Percentiles rank a stretch among this genome's conserved stretches.
Conservation (phyloP, 1,140 invertebrate species). For the Calosoma granatense region DNA sequence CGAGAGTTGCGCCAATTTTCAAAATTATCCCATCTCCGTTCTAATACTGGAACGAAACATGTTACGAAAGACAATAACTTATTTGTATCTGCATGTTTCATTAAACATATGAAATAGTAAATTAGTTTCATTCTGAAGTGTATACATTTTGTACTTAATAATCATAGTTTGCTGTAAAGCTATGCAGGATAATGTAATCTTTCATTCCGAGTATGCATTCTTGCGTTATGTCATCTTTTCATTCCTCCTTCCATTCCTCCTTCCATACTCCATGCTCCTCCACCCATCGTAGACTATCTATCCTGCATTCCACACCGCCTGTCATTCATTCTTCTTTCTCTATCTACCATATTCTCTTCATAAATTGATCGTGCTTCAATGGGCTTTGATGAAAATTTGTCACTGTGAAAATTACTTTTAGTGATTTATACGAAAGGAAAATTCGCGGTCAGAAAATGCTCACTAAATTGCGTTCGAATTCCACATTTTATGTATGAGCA, state of each 20-base stretch:
- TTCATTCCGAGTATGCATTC: too few species aligned
- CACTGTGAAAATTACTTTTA: slow-evolving; percentile 5
- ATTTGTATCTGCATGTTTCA: too few species aligned
- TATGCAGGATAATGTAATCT: too few species aligned
- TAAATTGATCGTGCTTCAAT: slow-evolving; percentile 8
- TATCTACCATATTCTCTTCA: neutral
- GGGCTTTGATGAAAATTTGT: slow-evolving; percentile 9
- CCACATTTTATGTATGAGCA: neutral
- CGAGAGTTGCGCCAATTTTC: too few species aligned
- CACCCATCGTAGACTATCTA: neutral
- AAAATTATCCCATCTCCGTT: too few species aligned
- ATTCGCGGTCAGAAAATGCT: neutral
- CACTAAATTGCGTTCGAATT: neutral
- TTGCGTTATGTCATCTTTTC: neutral
- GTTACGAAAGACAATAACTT: too few species aligned
- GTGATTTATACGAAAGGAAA: slow-evolving; percentile 5
- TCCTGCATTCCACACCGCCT: neutral
- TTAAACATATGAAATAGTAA: too few species aligned
- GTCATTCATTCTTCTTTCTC: neutral
- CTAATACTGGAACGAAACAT: too few species aligned
- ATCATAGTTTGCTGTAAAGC: too few species aligned
- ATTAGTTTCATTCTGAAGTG: too few species aligned
- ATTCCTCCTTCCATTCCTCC: neutral
- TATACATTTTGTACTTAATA: too few species aligned
- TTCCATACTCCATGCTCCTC: neutral